Base-by-base conservation (phyloP, 2,113 vertebrate genomes). In the Drymodes brunneopygia region DNA sequence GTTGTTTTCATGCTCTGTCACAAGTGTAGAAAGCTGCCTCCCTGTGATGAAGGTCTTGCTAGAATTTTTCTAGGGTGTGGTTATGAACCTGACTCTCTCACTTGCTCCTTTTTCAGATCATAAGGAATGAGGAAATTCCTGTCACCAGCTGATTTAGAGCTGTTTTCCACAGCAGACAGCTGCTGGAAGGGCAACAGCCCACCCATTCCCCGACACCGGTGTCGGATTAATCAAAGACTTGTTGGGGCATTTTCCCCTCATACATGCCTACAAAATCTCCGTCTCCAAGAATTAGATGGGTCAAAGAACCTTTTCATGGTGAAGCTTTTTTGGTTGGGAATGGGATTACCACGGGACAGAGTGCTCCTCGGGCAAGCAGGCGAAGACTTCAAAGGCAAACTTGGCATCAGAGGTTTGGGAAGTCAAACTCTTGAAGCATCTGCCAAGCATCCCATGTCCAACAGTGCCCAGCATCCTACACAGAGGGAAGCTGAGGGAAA, bases 371-470 rank as follows among this genome's bases (percentile, higher is more conserved):
- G 56, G 82, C 72, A 91, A 92, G 82, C 7, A 56, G 94, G 80
- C 40, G 6, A 81, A 73, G 61, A 73, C 75, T 95, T 94, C 91
- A 95, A 95, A 96, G 80, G 67, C 72, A 73, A 60, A 60, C 24
- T 25, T 90, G 71, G 89, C 64, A 28, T 66, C 33, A 73, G 88
- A 86, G 28, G 4, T 53, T 92, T 95, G 91, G 92, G 74, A 93
- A 90, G 25, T 27, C 47, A 82, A 93, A 53, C 33, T 13, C 1
- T 1, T 50, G 51, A 19, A 88, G 19, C 33, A 13, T 51, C 75
- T 94, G 92, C 86, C 95, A 97, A 78, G 92, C 9, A 7, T 51
- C 71, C 80, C 64, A 18, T 62, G 42, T 44, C 80, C 80, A 83
- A 20, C 71, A 70, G 48, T 77, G 75, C 72, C 91, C 70, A 86